Evolutionary conservation across 2,888 invertebrate genomes (phyloP).

Genomic region (Corbicula japonica): DNA sequence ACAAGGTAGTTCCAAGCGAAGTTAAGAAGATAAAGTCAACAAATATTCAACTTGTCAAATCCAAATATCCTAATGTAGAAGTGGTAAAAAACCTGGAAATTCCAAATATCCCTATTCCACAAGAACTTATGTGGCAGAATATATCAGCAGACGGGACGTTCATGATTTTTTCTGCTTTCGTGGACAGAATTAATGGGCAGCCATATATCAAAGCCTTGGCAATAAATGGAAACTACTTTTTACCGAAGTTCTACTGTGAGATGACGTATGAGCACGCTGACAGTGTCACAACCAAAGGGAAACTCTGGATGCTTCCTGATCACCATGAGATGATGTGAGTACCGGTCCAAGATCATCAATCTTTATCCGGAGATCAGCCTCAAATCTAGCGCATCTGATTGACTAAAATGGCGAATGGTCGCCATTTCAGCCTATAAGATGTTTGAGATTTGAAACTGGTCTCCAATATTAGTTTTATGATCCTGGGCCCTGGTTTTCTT

Average conservation of each 20-base stretch:
- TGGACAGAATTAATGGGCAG: slow-evolving; percentile 6
- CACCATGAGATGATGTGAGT: slow-evolving; percentile 51
- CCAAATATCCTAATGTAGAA: slow-evolving; percentile 28
- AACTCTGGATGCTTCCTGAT: slow-evolving; percentile 46
- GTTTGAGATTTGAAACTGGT: too few species aligned
- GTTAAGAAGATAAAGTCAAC: too few species aligned
- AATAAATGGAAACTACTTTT: slow-evolving; percentile 43
- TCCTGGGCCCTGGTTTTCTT: too few species aligned
- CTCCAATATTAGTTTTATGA: too few species aligned
- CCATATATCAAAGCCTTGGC: slow-evolving; percentile 22
- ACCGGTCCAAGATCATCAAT: too few species aligned
- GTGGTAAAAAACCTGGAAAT: slow-evolving; percentile 31
- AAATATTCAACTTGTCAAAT: neutral
- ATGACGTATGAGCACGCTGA: neutral
- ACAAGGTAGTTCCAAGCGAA: too few species aligned
- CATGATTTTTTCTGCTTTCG: slow-evolving; percentile 30
- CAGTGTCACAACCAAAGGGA: slow-evolving; percentile 39
- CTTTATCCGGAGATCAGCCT: too few species aligned
- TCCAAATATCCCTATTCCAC: neutral
- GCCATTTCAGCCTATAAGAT: too few species aligned
- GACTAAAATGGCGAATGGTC: too few species aligned
- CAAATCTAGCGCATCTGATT: too few species aligned
- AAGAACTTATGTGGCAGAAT: slow-evolving; percentile 29
- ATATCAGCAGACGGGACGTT: slow-evolving; percentile 33
- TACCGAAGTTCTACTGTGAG: slow-evolving; percentile 46